These are phyloP conservation scores for Campoplex capitator DNA, from an alignment of 2,888 invertebrate species.

Conservation along the genomic window DNA sequence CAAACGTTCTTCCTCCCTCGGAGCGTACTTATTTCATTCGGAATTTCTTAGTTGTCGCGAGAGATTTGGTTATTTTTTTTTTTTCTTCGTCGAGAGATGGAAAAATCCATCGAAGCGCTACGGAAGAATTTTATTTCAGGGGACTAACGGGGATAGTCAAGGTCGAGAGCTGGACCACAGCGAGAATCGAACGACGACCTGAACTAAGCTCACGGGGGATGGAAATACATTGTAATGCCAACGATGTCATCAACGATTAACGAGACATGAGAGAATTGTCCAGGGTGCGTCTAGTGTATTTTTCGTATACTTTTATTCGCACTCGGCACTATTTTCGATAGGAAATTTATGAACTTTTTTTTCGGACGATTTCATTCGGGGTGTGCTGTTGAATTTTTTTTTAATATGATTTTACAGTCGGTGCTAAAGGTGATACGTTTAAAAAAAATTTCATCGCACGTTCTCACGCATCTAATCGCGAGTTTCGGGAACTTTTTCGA, in stretches of 20 bases:
- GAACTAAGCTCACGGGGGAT: constrained; percentile 59
- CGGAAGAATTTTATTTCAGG: constrained; percentile 57
- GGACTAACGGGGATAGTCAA: constrained; percentile 53
- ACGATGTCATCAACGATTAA: constrained; percentile 77
- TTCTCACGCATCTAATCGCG: not conserved
- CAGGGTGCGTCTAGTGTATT: constrained; percentile 76
- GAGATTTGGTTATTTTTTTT: not conserved
- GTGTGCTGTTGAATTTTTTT: not conserved
- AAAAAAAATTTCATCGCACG: not conserved
- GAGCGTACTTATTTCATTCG: not conserved
- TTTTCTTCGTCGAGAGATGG: not conserved
- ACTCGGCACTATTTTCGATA: not conserved
- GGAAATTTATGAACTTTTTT: not conserved
- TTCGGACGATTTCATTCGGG: not conserved
- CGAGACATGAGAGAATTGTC: constrained; percentile 81
- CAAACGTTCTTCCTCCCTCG: not conserved
- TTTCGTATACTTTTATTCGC: not conserved
- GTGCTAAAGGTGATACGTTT: not conserved
- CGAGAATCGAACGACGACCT: constrained; percentile 50
- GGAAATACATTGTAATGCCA: constrained; percentile 60
- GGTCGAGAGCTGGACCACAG: constrained; percentile 57
- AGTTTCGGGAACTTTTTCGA: not conserved
- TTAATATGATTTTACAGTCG: not conserved
- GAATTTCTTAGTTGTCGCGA: not conserved
- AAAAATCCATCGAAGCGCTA: constrained; percentile 15